Conservation (phyloP, 1,140 invertebrate species). For the Chelonus insularis region DNA sequence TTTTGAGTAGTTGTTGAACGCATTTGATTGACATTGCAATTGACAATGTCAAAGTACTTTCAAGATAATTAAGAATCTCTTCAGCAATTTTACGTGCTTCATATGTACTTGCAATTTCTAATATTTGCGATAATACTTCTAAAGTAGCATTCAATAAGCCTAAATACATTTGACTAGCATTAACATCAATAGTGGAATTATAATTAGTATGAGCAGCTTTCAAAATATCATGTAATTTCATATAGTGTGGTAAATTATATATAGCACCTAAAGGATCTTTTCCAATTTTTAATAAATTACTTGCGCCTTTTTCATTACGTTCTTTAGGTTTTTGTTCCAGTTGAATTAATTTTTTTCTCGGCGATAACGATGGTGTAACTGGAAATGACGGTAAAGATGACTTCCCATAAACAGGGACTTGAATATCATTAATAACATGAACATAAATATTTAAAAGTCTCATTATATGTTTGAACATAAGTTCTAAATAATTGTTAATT, state of each 20-base stretch:
- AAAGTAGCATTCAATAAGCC: conserved; percentile 70
- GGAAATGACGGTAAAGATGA: conserved; percentile 64
- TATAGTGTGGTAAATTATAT: conserved; percentile 71
- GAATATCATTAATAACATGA: conserved; percentile 75
- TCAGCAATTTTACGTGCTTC: conserved; percentile 78
- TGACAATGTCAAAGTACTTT: conserved; percentile 71
- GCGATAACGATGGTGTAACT: conserved; percentile 60
- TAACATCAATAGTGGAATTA: conserved; percentile 75
- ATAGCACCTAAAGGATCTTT: conserved; percentile 66
- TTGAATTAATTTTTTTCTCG: conserved; percentile 54
- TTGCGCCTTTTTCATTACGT: conserved; percentile 38
- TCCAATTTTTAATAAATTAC: conserved; percentile 30
- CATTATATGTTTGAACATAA: conserved; percentile 69
- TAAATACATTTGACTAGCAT: conserved; percentile 74
- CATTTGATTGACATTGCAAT: conserved; percentile 74
- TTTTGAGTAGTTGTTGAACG: conserved; percentile 82
- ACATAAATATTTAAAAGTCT: conserved; percentile 75
- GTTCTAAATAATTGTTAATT: conserved; percentile 61
- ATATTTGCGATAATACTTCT: conserved; percentile 71
- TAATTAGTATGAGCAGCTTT: conserved; percentile 79
- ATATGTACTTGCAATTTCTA: conserved; percentile 74
- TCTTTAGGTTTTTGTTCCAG: conserved; percentile 48
- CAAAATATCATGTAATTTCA: conserved; percentile 76
- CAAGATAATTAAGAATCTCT: conserved; percentile 78
- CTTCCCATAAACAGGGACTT: conserved; percentile 39